These are phyloP conservation scores for Penaeus vannamei DNA, from an alignment of 1,140 invertebrate species.

Conservation along the genomic window DNA sequence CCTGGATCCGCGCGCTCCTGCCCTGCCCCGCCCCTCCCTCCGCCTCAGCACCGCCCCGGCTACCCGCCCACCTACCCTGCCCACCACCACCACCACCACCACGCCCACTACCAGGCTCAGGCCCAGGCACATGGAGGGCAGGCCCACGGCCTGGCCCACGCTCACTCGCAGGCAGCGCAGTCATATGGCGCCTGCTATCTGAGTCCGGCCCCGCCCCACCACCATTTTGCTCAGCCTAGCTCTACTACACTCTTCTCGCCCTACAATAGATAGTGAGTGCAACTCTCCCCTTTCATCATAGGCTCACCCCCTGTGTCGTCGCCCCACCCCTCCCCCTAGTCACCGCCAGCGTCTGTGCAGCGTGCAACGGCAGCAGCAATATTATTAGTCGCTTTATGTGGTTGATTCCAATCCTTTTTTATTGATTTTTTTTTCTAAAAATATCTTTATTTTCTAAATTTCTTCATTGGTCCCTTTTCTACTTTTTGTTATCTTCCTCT, in stretches of 20 bases:
- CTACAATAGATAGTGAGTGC: constrained; percentile 69
- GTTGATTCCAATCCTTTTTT: constrained; percentile 19
- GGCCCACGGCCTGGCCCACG: constrained; percentile 66
- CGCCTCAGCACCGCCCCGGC: constrained; percentile 62
- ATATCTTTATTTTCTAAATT: neutral
- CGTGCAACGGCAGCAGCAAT: neutral
- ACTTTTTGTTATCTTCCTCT: too few species aligned
- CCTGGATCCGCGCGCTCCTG: constrained; percentile 45
- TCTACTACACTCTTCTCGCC: constrained; percentile 68
- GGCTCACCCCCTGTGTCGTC: constrained; percentile 42
- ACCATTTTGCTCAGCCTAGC: constrained; percentile 68
- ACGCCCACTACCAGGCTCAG: constrained; percentile 62
- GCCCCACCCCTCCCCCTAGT: constrained; percentile 17
- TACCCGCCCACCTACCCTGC: constrained; percentile 57
- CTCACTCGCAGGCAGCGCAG: constrained; percentile 60
- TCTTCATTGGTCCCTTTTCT: neutral
- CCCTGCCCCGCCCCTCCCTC: constrained; percentile 38
- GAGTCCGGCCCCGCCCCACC: constrained; percentile 65
- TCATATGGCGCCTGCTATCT: constrained; percentile 68
- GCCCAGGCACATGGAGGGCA: constrained; percentile 59
- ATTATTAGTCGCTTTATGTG: neutral
- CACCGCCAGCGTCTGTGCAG: neutral
- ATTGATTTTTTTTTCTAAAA: neutral
- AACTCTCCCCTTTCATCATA: constrained; percentile 55
- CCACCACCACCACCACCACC: constrained; percentile 45